Base-by-base conservation (phyloP, 2,888 invertebrate genomes). In the Calephelis perditalis region DNA sequence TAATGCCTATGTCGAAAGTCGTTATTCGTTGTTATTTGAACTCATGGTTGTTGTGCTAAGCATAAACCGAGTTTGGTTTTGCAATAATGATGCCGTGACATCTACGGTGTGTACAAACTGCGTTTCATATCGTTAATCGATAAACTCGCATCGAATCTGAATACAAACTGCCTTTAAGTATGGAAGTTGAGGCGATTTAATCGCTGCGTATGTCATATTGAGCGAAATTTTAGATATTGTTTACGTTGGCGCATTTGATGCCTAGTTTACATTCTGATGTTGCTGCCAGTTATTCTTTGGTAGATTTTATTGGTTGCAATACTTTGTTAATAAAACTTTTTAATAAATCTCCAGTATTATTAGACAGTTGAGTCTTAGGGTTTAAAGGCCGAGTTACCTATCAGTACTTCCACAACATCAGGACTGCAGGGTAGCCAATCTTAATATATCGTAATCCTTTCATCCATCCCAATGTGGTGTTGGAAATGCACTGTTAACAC, bases 51-150 rank as follows among this genome's bases (percentile, higher is more conserved):
- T 77, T 73, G 72, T 70, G 73, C 70, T 72, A 73, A 73, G 73
- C 73, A 68, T 70, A 72, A 71, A 69, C 71, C 73, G 73, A 78
- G 75, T 74, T 73, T 68, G 74, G 77, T 76, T 79, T 79, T 80
- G 81, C 79, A 78, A 77, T 84, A 85, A 82, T 83, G 83, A 82
- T 79, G 76, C 77, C 73, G 73, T 79, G 84, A 81, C 81, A 79
- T 76, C 72, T 72, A 74, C 72, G 72, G 72, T 75, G 74, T 77
- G 76, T 74, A 78, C 77, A 74, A 75, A 77, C 74, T 79, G 78
- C 78, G 77, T 78, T 81, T 77, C 75, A 76, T 79, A 78, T 78
- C 73, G 78, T 80, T 81, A 81, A 82, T 82, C 83, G 80, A 81
- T 82, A 77, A 68, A 70, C 67, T 69, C 70, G 71, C 71, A 76